Percentiles rank a stretch among this genome's conserved stretches.
phyloP scores from a whole-genome alignment of 2,888 invertebrate genomes.

The Diogma glabrata region DNA sequence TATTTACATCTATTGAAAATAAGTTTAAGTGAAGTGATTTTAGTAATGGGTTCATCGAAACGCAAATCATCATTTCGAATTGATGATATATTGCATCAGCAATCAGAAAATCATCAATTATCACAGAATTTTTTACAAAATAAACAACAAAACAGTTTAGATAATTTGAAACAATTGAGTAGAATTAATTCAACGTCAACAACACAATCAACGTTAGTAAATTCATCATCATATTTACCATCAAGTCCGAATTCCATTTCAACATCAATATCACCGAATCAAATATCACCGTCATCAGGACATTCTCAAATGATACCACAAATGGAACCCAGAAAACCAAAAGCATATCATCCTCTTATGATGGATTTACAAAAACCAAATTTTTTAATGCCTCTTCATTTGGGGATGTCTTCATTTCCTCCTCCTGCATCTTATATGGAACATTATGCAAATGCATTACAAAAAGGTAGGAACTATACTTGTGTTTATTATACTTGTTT shows the following conservation, averaged over 20 bases:
- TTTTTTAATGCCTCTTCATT: conserved; percentile 8
- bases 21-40: too few species aligned
- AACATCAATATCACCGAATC: neutral
- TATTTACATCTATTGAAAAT: too few species aligned
- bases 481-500: too few species aligned
- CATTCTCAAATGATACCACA: neutral
- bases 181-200: neutral
- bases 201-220: neutral
- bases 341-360: conserved; percentile 11
- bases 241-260: conserved; percentile 2
- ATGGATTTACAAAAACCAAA: conserved; percentile 13
- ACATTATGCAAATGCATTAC: conserved; percentile 13
- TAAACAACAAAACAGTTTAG: neutral
- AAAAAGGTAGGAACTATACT: conserved; percentile 10
- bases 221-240: neutral
- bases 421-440: conserved; percentile 9
- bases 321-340: conserved; percentile 10
- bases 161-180: neutral
- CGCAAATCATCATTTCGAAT: conserved; percentile 13
- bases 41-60: conserved; percentile 13
- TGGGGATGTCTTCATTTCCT: conserved; percentile 10
- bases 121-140: neutral
- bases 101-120: conserved; percentile 9
- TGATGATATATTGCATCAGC: conserved; percentile 13
- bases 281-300: neutral